Conservation (phyloP, 2,797 vertebrate genomes). For the Arvicola amphibius region DNA sequence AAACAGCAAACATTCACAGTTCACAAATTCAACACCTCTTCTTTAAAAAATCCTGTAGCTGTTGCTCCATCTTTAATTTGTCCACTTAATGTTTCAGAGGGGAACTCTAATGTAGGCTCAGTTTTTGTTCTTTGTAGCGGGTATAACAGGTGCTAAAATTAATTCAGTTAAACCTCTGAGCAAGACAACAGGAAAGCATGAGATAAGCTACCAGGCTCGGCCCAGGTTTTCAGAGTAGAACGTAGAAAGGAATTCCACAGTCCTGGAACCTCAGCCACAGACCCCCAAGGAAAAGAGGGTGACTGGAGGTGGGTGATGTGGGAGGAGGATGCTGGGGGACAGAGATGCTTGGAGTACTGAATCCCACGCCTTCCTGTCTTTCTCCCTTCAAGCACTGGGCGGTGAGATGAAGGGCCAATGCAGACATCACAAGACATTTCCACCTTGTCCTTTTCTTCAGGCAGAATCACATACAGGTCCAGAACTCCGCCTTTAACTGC, state of each 20-base stretch:
- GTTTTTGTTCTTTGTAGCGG: neutral
- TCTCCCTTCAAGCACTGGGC: no score
- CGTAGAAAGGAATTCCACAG: neutral
- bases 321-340: rapidly evolving
- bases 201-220: neutral
- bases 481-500: no score
- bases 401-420: neutral
- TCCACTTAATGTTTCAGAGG: neutral
- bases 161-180: neutral
- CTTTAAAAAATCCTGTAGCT: conserved; percentile 17
- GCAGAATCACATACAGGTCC: neutral
- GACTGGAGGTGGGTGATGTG: no score
- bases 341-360: neutral
- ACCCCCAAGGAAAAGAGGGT: neutral
- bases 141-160: conserved; percentile 43
- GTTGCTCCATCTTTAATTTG: neutral
- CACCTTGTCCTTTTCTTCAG: neutral
- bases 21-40: conserved; percentile 27
- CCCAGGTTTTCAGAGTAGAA: neutral
- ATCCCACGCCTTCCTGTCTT: neutral
- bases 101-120: neutral
- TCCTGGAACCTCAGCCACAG: neutral
- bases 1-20: conserved; percentile 7
- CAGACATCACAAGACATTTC: neutral
- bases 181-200: neutral